Evolutionary conservation across 2,888 invertebrate genomes (phyloP).

Genomic region (Subacronicta megacephala): DNA sequence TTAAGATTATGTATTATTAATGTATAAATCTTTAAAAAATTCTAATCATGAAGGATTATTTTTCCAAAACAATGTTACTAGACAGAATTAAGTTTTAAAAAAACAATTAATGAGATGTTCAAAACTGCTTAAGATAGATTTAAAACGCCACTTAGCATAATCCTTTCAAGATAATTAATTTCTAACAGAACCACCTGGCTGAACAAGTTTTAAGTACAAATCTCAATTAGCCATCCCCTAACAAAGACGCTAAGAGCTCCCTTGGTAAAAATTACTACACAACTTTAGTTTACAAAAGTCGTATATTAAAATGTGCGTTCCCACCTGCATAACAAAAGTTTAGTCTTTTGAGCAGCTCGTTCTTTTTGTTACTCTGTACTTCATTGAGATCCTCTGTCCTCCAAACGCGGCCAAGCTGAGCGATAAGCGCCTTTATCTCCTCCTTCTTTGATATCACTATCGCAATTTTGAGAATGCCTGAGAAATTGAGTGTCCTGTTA

Average conservation of each 20-base stretch:
- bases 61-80: no score
- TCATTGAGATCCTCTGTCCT: constrained; percentile 51
- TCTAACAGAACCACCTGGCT: constrained; percentile 48
- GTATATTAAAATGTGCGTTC: constrained; percentile 47
- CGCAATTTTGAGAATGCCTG: constrained; percentile 57
- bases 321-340: constrained; percentile 64
- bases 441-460: constrained; percentile 50
- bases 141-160: constrained; percentile 30
- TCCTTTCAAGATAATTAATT: constrained; percentile 41
- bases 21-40: no score
- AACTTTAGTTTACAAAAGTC: constrained; percentile 47
- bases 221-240: constrained; percentile 51
- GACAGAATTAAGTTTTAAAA: no score
- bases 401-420: constrained; percentile 59
- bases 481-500: constrained; percentile 47
- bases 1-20: no score
- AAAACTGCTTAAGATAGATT: no score
- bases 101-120: no score
- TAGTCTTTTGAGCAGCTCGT: constrained; percentile 60
- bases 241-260: constrained; percentile 42
- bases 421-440: constrained; percentile 53
- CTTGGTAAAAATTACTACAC: constrained; percentile 48
- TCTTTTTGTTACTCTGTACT: constrained; percentile 63
- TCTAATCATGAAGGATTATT: no score
- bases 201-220: constrained; percentile 56